Conservation (phyloP, 2,888 invertebrate species). For the Apamea monoglypha region DNA sequence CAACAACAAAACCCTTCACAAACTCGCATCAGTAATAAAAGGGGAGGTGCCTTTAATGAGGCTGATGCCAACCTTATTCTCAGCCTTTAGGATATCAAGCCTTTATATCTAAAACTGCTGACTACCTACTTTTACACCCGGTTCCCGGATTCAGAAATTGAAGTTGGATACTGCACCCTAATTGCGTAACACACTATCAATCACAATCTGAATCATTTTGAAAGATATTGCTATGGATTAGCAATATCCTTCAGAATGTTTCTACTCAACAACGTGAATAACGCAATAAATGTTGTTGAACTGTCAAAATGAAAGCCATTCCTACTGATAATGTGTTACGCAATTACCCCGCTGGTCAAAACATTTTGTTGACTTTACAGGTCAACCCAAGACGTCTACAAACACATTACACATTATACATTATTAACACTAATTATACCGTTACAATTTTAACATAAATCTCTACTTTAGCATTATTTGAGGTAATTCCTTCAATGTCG, state of each 20-base stretch:
- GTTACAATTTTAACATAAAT: background rate
- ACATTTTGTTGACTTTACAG: background rate
- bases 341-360: background rate
- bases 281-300: no score
- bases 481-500: background rate
- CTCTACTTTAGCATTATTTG: background rate
- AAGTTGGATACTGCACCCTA: no score
- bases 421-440: background rate
- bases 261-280: no score
- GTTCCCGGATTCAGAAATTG: background rate
- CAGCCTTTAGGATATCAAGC: conserved; percentile 37
- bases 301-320: no score
- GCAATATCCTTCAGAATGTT: no score
- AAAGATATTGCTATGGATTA: no score
- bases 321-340: no score
- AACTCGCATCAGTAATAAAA: conserved; percentile 22
- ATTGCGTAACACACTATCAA: no score
- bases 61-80: conserved; percentile 65
- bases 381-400: background rate
- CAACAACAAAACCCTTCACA: background rate
- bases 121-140: background rate
- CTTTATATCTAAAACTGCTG: conserved; percentile 9
- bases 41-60: conserved; percentile 78
- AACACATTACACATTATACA: background rate
- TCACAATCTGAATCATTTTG: no score